Percentiles rank a stretch among this genome's conserved stretches.
phyloP scores from a whole-genome alignment of 2,113 vertebrate genomes.

The Alces alces region DNA sequence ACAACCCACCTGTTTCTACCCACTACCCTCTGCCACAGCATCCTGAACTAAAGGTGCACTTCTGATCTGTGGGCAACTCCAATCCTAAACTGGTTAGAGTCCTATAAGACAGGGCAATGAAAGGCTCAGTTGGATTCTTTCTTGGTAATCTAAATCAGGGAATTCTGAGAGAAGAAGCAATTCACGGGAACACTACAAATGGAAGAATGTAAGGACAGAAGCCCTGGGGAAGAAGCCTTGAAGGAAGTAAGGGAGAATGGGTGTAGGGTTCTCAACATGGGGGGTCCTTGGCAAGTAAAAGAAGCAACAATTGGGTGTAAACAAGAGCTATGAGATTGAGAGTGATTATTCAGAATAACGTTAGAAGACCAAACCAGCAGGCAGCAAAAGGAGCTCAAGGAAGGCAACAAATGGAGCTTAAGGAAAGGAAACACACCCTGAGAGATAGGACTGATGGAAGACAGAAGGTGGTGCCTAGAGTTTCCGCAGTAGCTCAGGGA shows the following conservation, averaged over 20 bases:
- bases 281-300: background rate
- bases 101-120: background rate
- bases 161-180: background rate
- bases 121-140: background rate
- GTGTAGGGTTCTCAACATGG: background rate
- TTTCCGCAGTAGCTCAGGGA: background rate
- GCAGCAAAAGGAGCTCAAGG: background rate
- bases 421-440: background rate
- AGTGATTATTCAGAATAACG: background rate
- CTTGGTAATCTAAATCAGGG: background rate
- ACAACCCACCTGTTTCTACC: rapidly evolving
- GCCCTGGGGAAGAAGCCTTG: background rate
- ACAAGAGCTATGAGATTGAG: background rate
- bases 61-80: background rate
- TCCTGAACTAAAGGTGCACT: background rate
- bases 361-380: background rate
- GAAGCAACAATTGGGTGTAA: background rate
- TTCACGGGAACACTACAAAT: background rate
- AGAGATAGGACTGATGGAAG: background rate
- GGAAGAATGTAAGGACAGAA: background rate
- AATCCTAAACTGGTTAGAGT: background rate
- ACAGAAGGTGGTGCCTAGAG: background rate
- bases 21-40: background rate
- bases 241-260: background rate
- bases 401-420: background rate